These are phyloP conservation scores for Euglossa dilemma DNA, from an alignment of 1,140 invertebrate species.

Conservation along the genomic window DNA sequence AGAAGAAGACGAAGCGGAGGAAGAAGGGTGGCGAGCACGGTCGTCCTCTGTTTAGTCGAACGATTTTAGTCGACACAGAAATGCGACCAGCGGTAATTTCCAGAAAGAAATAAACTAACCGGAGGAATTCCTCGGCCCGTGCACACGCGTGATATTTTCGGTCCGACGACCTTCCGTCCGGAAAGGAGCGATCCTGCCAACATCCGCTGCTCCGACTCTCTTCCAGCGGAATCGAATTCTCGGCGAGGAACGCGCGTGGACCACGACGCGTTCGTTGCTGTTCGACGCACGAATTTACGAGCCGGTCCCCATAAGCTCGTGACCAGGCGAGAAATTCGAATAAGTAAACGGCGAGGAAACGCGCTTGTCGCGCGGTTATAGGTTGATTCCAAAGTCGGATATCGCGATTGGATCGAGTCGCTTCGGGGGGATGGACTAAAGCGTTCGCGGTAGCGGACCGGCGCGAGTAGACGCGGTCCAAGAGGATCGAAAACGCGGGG, in stretches of 20 bases:
- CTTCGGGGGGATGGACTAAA: neutral
- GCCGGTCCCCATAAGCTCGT: neutral
- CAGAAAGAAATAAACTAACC: conserved; percentile 76
- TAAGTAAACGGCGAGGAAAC: neutral
- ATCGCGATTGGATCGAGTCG: neutral
- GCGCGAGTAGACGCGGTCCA: neutral
- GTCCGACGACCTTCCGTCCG: conserved; percentile 75
- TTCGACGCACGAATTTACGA: conserved; percentile 35
- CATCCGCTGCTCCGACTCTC: conserved; percentile 33
- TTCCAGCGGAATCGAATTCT: conserved; percentile 16
- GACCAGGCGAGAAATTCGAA: conserved; percentile 13
- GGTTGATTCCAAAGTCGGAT: neutral
- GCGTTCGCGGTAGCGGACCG: too few species aligned
- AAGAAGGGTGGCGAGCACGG: conserved; percentile 1
- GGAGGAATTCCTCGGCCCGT: conserved; percentile 71
- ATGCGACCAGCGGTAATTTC: conserved; percentile 70
- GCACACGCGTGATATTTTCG: conserved; percentile 77
- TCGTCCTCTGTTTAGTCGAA: conserved; percentile 64
- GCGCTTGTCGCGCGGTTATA: neutral
- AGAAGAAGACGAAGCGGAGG: neutral
- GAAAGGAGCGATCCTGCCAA: conserved; percentile 56
- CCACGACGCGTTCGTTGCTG: neutral
- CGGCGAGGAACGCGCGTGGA: neutral
- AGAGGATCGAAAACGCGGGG: neutral
- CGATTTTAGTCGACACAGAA: conserved; percentile 50